Conservation (phyloP, 64 coral and sea anemone genomes). For the Pocillopora verrucosa region DNA sequence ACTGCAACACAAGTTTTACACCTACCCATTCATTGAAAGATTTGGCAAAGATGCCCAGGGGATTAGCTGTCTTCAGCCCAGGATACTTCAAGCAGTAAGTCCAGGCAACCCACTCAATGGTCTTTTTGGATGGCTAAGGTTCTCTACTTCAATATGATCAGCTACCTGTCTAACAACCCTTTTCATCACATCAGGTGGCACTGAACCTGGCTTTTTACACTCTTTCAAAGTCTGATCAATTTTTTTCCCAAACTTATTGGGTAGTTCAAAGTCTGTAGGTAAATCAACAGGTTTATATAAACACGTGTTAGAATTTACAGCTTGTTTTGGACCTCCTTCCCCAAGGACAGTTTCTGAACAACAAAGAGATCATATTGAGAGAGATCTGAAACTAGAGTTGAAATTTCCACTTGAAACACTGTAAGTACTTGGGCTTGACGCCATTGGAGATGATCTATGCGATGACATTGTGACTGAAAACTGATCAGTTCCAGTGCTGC, state of each 20-base stretch:
- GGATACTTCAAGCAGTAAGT: conserved; percentile 17
- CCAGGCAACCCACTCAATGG: conserved; percentile 38
- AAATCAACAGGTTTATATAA: conserved; percentile 20
- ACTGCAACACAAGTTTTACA: neutral
- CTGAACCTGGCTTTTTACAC: conserved; percentile 12
- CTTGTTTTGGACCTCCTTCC: no score
- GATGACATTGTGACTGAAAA: no score
- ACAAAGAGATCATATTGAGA: no score
- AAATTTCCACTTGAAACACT: no score
- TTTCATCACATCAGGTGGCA: neutral
- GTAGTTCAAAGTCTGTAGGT: conserved; percentile 19
- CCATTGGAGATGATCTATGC: no score
- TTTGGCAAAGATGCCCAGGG: neutral
- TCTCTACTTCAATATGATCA: conserved; percentile 10
- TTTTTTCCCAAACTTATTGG: conserved; percentile 20
- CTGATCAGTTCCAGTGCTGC: no score
- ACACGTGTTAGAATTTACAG: no score
- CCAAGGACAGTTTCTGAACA: no score
- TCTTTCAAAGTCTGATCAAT: conserved; percentile 37
- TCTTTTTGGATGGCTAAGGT: conserved; percentile 17
- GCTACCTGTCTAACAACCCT: conserved; percentile 27
- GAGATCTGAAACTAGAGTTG: no score
- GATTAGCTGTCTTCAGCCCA: conserved; percentile 24
- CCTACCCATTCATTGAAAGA: neutral
- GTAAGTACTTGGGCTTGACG: no score